phyloP scores from a whole-genome alignment of 2,797 vertebrate genomes.

The Phaenicophaeus curvirostris region DNA sequence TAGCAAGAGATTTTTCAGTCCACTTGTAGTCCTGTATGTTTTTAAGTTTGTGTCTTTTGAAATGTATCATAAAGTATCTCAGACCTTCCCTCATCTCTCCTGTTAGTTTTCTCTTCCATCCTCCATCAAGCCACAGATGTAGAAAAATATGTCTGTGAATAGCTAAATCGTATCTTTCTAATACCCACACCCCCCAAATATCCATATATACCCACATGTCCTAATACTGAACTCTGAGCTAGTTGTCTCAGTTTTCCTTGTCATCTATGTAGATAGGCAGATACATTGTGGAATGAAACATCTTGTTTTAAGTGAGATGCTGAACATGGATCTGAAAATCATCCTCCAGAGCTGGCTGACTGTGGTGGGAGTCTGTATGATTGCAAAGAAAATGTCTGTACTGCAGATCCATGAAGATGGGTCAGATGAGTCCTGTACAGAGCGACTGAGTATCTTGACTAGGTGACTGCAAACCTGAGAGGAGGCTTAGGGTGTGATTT shows the following conservation, averaged over 20 bases:
- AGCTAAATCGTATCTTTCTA: not conserved
- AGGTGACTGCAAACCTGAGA: not conserved
- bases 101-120: not conserved
- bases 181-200: not conserved
- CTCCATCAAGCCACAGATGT: not conserved
- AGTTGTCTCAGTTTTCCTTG: not conserved
- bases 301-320: not conserved
- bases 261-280: not conserved
- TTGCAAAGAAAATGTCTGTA: accelerated
- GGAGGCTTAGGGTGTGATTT: not conserved
- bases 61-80: not conserved
- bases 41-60: not conserved
- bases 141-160: not conserved
- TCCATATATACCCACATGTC: accelerated
- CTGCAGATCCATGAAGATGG: accelerated
- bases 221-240: not conserved
- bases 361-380: accelerated
- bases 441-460: not conserved
- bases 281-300: not conserved
- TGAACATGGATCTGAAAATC: not conserved
- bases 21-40: not conserved
- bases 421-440: not conserved
- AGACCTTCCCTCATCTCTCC: not conserved
- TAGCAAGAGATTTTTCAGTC: not conserved
- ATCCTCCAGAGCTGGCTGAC: not conserved